Conservation (phyloP, 2,888 invertebrate genomes). For the Ochropacha duplaris region DNA sequence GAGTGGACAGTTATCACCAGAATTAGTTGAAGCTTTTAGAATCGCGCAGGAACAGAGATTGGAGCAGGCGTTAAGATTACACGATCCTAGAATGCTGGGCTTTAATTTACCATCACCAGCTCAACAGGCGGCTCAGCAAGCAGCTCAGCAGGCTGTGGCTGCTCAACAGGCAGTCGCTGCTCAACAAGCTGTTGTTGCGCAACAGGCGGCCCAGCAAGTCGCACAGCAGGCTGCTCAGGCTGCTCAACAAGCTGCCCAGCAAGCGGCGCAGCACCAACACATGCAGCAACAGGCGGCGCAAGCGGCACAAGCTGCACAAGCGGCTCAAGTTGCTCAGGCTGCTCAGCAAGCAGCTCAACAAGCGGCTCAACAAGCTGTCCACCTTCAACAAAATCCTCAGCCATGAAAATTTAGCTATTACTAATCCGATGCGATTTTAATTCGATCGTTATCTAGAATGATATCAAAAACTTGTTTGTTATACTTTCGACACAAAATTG, state of each 20-base stretch:
- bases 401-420: conserved; percentile 93
- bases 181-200: conserved; percentile 46
- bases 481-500: conserved; percentile 38
- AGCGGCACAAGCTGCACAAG: conserved; percentile 49
- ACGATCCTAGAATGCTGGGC: conserved; percentile 91
- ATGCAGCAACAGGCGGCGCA: conserved; percentile 49
- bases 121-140: conserved; percentile 61
- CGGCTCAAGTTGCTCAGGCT: conserved; percentile 66
- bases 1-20: conserved; percentile 85
- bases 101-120: conserved; percentile 85
- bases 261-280: conserved; percentile 68
- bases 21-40: conserved; percentile 87
- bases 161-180: conserved; percentile 52
- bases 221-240: conserved; percentile 54
- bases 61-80: conserved; percentile 91
- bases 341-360: conserved; percentile 80
- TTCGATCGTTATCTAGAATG: conserved; percentile 36
- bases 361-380: conserved; percentile 80
- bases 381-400: conserved; percentile 81
- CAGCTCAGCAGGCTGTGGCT: conserved; percentile 29
- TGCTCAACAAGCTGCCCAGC: conserved; percentile 44
- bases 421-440: conserved; percentile 85
- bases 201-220: conserved; percentile 58
- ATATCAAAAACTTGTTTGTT: conserved; percentile 29
- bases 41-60: conserved; percentile 90